Base-by-base conservation (phyloP, 2,797 vertebrate species). In the Hirundo rustica region DNA sequence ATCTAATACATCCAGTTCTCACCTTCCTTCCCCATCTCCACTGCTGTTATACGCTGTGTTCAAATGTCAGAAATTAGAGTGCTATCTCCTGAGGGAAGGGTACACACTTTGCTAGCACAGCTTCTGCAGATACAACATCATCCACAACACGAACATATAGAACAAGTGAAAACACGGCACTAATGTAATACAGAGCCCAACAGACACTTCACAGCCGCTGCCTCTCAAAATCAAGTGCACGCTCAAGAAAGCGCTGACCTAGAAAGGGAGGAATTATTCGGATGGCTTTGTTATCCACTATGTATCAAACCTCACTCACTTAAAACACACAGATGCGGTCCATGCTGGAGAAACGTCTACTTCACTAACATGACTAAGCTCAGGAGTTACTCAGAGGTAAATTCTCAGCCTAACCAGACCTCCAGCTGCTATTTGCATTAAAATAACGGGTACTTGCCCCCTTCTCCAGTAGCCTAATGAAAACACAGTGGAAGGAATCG, bases 1-100 rank as follows among this genome's bases (percentile, higher is more conserved):
- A 95, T 92, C 73, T 73, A 96, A 92, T 78, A 89, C 36, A 84
- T 58, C 62, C 67, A 88, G 55, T 75, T 94, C 85, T 75, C 89
- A 88, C 76, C 85, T 84, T 89, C 64, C 22, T 16, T 5, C 44
- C 65, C 53, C 55, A 38, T 76, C 70, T 83, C 68, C 29, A 67
- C 55, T 85, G 88, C 65, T 88, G 40, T 38, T 78, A 60, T 23
- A 80, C 14, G 38, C 61, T 61, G 48, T 50, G 94, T 80, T 80
- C 65, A 78, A 62, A 75, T 16, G 25, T 11, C 89, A 91, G 93
- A 96, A 81, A 54, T 88, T 75, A 72, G 67, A 89, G 70, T 51
- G 54, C 27, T 64, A 57, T 7, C 85, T 93, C 89, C 79, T 19
- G 62, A 83, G 74, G 89, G 44, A 78, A 75, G 51, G 89, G 50